phyloP scores from a whole-genome alignment of 2,113 vertebrate species.

The Charadrius vociferus region DNA sequence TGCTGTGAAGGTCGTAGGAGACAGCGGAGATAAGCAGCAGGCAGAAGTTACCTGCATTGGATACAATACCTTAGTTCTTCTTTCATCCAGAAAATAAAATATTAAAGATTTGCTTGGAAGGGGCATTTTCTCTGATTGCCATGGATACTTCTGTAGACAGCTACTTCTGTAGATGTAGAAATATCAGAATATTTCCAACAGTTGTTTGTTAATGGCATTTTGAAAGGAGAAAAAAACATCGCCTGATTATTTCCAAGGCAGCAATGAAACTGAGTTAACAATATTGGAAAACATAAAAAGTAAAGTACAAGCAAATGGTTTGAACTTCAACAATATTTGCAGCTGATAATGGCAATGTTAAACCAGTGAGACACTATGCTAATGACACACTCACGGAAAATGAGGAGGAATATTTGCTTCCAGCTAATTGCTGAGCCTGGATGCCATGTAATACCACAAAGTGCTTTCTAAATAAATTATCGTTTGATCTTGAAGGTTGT shows the following conservation, averaged over 20 bases:
- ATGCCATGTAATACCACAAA: background rate
- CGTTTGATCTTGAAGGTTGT: background rate
- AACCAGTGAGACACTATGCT: background rate
- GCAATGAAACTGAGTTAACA: background rate
- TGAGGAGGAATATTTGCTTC: slow-evolving; percentile 21
- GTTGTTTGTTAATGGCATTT: background rate
- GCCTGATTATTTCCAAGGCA: background rate
- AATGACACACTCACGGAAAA: background rate
- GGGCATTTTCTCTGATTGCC: background rate
- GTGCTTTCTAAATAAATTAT: background rate
- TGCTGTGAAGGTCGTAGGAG: background rate
- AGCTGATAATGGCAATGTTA: background rate
- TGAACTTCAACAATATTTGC: background rate
- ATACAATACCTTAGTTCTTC: background rate
- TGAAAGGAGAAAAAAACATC: background rate
- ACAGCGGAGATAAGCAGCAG: background rate
- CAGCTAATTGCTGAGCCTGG: background rate
- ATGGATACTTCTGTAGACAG: background rate
- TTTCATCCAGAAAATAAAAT: background rate
- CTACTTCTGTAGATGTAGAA: background rate
- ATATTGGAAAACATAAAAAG: background rate
- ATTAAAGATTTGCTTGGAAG: background rate
- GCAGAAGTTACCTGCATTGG: background rate
- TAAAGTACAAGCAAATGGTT: background rate
- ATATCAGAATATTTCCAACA: background rate